Base-by-base conservation (phyloP, 2,797 vertebrate genomes). In the Chloroceryle inda region DNA sequence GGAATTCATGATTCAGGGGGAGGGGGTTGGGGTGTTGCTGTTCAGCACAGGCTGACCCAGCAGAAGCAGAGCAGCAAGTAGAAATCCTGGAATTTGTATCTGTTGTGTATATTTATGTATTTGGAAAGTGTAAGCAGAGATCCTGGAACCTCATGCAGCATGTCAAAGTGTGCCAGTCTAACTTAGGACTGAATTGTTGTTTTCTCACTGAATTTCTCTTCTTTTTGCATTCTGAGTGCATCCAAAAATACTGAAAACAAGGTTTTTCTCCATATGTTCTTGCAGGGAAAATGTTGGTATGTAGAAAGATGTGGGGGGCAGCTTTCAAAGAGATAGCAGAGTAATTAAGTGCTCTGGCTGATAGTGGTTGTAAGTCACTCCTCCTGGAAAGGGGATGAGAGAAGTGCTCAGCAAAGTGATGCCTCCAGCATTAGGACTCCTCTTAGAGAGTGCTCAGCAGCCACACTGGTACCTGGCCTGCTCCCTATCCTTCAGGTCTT, bases 371-470 rank as follows among this genome's bases (percentile, higher is more conserved):
- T 24, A 45, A 85, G 58, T 40, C 37, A 20, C 5, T 85, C 0
- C 0, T 15, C 40, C 45, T 35, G 9, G 17, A 81, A 59, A 37
- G 27, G 35, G 31, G 5, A 63, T 24, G 38, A 47, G 50, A 40
- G 53, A 74, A 14, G 29, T 10, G 18, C 61, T 72, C 9, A 24
- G 50, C 29, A 72, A 17, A 88, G 61, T 5, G 3, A 21, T 7
- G n/a, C 38, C 71, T 67, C 56, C 26, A n/a, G 52, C 40, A 35
- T 37, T 0, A 0, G 10, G 12, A 13, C 55, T 31, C 20, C 55
- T 24, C 16, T 21, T 31, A n/a, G 33, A n/a, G 35, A 1, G 20
- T 11, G 31, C 37, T 37, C 80, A 37, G 64, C 12, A 17, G 52
- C 80, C 75, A n/a, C 33, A 0, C 27, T 16, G 50, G 23, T 18